A percentile compares a stretch with the other conserved stretches of the same genome.
Evolutionary conservation across 2,797 vertebrate species (phyloP).

Genomic region (Yasuhikotakia modesta): DNA sequence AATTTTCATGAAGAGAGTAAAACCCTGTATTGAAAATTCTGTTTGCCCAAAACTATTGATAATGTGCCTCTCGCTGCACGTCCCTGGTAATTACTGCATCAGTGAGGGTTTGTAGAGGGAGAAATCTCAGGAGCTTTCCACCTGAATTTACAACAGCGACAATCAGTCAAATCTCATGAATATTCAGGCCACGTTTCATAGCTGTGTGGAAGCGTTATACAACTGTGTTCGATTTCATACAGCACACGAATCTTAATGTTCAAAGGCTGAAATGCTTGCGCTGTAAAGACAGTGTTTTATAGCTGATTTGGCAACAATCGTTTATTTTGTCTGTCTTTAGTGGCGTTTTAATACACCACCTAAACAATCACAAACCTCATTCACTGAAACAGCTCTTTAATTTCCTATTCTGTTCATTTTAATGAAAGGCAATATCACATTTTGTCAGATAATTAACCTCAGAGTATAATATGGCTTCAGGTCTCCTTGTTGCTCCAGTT

Average conservation of each 20-base stretch:
- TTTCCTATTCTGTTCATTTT: conserved; percentile 12
- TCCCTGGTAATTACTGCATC: conserved; percentile 8
- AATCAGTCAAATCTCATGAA: conserved; percentile 45
- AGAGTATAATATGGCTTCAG: background rate
- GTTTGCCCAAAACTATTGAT: conserved; percentile 5
- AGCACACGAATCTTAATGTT: background rate
- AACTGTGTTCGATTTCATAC: conserved; percentile 13
- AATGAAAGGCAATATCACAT: background rate
- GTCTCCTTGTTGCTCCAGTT: background rate
- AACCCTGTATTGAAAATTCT: background rate
- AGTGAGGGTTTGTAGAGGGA: background rate
- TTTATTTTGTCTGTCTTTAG: background rate
- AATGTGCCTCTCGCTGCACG: background rate
- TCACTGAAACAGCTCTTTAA: background rate
- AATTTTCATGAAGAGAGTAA: background rate
- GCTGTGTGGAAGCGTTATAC: conserved; percentile 21
- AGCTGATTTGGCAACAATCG: background rate
- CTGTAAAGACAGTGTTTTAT: background rate
- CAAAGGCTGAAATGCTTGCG: background rate
- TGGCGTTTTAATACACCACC: background rate
- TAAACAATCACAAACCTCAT: background rate
- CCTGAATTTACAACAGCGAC: conserved; percentile 25
- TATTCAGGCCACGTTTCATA: conserved; percentile 34
- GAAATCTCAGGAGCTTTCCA: conserved; percentile 42
- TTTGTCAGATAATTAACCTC: conserved; percentile 6